Conservation (phyloP, 2,797 vertebrate genomes). For the Tragelaphus oryx region DNA sequence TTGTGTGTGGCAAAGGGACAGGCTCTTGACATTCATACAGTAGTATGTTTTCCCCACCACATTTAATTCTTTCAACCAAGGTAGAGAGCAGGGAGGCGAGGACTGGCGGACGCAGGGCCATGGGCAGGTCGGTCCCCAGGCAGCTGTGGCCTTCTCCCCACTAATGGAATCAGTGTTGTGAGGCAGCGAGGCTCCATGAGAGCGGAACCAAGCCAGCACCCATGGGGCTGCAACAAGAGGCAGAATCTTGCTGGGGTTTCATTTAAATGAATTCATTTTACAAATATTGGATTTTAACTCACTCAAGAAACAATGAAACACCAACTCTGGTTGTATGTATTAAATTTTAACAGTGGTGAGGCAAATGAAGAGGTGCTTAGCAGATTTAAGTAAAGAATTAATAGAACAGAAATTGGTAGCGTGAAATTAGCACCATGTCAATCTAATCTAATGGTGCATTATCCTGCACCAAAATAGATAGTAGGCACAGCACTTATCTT, state of each 20-base stretch:
- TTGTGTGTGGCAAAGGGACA: neutral
- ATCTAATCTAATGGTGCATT: constrained; percentile 50
- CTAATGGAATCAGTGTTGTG: constrained; percentile 71
- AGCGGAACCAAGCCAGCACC: constrained; percentile 58
- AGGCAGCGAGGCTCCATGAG: constrained; percentile 47
- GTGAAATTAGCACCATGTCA: neutral
- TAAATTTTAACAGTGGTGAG: constrained; percentile 64
- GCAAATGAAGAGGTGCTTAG: constrained; percentile 53
- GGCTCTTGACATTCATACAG: neutral
- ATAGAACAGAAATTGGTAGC: constrained; percentile 49
- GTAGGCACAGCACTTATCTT: neutral
- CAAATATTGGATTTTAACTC: constrained; percentile 63
- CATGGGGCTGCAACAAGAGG: constrained; percentile 39
- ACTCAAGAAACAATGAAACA: constrained; percentile 75
- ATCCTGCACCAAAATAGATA: constrained; percentile 37
- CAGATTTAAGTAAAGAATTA: constrained; percentile 63
- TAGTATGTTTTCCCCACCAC: neutral
- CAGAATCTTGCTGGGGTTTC: constrained; percentile 63
- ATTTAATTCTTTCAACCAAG: constrained; percentile 31
- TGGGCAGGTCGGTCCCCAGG: constrained; percentile 47
- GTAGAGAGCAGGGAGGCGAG: constrained; percentile 25
- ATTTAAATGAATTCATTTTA: constrained; percentile 74
- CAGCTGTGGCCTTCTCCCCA: constrained; percentile 27
- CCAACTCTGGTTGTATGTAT: constrained; percentile 56
- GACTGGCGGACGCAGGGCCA: neutral